Evolutionary conservation across 1,140 invertebrate species (phyloP), one percentile per base, ranked within the genome.

Genomic region (Nautilus pompilius): DNA sequence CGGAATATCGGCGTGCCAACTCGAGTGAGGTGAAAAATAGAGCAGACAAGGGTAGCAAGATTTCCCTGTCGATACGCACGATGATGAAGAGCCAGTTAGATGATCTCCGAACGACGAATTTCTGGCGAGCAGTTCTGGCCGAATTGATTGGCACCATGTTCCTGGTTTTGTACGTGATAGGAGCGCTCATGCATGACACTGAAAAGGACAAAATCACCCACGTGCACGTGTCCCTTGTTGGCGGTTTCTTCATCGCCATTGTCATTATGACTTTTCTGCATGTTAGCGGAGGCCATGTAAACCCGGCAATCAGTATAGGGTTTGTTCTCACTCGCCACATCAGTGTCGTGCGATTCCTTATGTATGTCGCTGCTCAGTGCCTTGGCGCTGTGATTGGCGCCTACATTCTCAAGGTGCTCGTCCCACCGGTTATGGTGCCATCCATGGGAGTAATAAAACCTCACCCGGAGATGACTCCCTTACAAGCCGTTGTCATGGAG

Each of bases 401-500:
- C 0, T 69, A 60, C 3, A 54, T 78, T 10, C 57, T 80, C 2
- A 65, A 70, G 33, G 63, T 57, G 15, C 49, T 76, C 3, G 66
- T 60, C 4, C 70, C 71, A 0, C 33, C 13, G 10, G 56, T 59
- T 8, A 76, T 73, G 54, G 29, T 56, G 15, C 72, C 69, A 5
- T 61, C 54, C 24, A 55, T 75, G 15, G 76, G 72, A 1, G 34
- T 76, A 1, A 61, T 76, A 1, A 5, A 60, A 6, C 74, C 72
- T n/a, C 60, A 56, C 3, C 20, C 54, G 20, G 63, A 65, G 28
- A 68, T 80, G 48, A 71, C 68, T 15, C 33, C 60, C 5, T 36
- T 55, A 17, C 90, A 96, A 84, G 94, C 89, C 0, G 81, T 95
- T 28, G 80, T 90, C 10, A 85, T 95, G 30, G 95, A 98, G 81